A percentile compares a stretch with the other conserved stretches of the same genome.
Evolutionary conservation across 2,888 invertebrate species (phyloP).

Genomic region (Sclerodermus sp.): DNA sequence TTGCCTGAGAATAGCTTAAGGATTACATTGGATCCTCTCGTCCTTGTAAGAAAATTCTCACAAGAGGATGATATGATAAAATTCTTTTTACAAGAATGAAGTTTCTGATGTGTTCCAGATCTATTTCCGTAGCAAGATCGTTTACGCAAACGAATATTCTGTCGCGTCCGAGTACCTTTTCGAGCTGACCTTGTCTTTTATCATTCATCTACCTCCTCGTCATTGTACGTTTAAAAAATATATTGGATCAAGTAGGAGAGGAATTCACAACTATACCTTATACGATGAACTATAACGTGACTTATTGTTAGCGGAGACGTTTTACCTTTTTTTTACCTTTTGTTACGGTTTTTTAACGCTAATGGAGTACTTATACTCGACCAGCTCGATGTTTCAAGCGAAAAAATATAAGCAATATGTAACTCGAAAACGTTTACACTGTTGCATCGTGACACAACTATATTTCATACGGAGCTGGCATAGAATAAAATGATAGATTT

Average conservation of each 20-base stretch:
- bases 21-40: too few species aligned
- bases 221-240: slow-evolving; percentile 1
- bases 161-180: slow-evolving; percentile 5
- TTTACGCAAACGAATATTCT: neutral
- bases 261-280: neutral
- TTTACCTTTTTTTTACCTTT: slow-evolving; percentile 10
- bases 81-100: too few species aligned
- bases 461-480: slow-evolving; percentile 36
- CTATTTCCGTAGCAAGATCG: too few species aligned
- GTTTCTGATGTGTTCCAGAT: too few species aligned
- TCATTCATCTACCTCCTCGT: slow-evolving; percentile 14
- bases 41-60: too few species aligned
- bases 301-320: neutral
- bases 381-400: neutral
- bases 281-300: neutral
- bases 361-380: neutral
- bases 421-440: neutral
- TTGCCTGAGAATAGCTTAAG: too few species aligned
- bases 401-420: slow-evolving; percentile 5
- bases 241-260: neutral
- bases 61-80: too few species aligned
- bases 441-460: slow-evolving; percentile 7
- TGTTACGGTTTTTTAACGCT: slow-evolving; percentile 8
- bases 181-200: slow-evolving; percentile 10
- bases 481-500: slow-evolving; percentile 19